Evolutionary conservation across 2,888 invertebrate genomes (phyloP), one percentile per base, ranked within the genome.

Genomic region (Napeogenes inachia): DNA sequence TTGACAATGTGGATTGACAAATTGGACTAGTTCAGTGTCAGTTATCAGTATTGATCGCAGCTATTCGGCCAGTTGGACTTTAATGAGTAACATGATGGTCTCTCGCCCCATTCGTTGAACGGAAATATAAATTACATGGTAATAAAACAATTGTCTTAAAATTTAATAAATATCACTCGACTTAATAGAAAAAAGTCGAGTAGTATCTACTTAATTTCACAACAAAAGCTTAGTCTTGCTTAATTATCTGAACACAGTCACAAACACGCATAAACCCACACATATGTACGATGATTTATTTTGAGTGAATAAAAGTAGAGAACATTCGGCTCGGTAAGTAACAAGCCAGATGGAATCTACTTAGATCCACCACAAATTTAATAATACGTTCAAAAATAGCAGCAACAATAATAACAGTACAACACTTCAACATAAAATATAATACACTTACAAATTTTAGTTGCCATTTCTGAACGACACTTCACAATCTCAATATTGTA

Each of bases 261-360:
- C 71, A 68, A 45, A 59, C 64, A 68, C 21, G 21, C 58, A 42
- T 61, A 69, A 64, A 70, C 70, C 70, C 33, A 32, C 62, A 64
- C 46, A 59, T 58, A 55, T 30, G 38, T 35, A 35, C 10, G 58
- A 33, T 13, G 42, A 32, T 45, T 21, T 2, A 33, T 55, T 47
- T 60, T 55, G 58, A 50, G 56, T 62, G 60, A 57, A 64, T 61
- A 57, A 30, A 67, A 73, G 68, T 61, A 75, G 72, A 68, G 30
- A 54, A 45, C 63, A 60, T 55, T 30, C 64, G 65, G 62, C 68
- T 73, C 70, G 65, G 55, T 42, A 45, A 46, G 32, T 35, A 13
- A 61, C 66, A 71, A 73, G 71, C 64, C 69, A 71, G 62, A 73
- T 65, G 66, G 63, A 60, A 70, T 70, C 73, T 55, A 60, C 45